Conservation (phyloP, 2,888 invertebrate genomes). For the Bhutanitis thaidina region DNA sequence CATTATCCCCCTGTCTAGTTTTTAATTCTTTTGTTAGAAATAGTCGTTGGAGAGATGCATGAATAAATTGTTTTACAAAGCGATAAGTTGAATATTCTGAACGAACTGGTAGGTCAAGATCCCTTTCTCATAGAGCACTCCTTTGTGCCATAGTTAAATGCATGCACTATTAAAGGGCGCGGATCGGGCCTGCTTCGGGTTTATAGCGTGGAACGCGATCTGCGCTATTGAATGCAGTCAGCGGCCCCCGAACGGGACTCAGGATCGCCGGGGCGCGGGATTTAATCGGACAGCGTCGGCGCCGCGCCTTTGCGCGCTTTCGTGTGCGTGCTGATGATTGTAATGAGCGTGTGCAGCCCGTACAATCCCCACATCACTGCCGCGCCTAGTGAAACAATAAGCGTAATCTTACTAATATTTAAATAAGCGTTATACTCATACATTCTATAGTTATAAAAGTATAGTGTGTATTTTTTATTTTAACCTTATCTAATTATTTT, state of each 20-base stretch:
- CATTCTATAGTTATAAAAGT: no score
- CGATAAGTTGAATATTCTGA: conserved; percentile 60
- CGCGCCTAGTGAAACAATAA: conserved; percentile 57
- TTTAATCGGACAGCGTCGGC: conserved; percentile 29
- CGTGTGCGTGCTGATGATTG: conserved; percentile 47
- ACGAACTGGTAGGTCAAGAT: conserved; percentile 79
- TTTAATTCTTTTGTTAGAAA: conserved; percentile 72
- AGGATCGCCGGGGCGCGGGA: background rate
- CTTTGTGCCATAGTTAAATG: conserved; percentile 73
- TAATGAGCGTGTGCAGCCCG: conserved; percentile 59
- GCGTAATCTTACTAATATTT: conserved; percentile 42
- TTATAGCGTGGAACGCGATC: conserved; percentile 27
- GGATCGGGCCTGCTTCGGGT: conserved; percentile 48
- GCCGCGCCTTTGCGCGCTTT: conserved; percentile 32
- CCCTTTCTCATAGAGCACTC: conserved; percentile 76
- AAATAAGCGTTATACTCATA: no score
- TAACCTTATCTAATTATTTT: no score
- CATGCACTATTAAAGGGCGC: conserved; percentile 72
- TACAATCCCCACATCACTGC: conserved; percentile 39
- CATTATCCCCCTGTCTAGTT: conserved; percentile 77
- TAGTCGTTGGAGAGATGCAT: conserved; percentile 72
- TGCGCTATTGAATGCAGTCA: conserved; percentile 28
- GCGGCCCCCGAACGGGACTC: conserved; percentile 31
- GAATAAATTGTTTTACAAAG: conserved; percentile 72
- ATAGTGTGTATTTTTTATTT: no score